Evolutionary conservation across 37 sponge, comb jelly and placozoan species (phyloP).

Genomic region (Beroe forskalii): DNA sequence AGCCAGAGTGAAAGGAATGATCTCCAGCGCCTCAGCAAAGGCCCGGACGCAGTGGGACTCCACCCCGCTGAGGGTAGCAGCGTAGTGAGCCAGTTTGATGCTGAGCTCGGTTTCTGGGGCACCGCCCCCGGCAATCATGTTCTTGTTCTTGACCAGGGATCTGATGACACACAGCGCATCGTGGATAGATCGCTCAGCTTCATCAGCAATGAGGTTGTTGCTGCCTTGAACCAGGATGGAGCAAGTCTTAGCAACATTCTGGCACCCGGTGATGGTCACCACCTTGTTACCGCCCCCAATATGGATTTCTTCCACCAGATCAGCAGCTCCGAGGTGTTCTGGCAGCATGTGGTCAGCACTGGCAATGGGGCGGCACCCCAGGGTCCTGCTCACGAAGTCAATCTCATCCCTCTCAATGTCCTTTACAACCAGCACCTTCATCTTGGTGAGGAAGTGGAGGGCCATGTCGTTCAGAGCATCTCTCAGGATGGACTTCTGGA

Average conservation of each 20-base stretch:
- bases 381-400: slow-evolving; percentile 90
- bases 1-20: slow-evolving; percentile 95
- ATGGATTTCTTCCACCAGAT: slow-evolving; percentile 90
- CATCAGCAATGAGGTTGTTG: slow-evolving; percentile 96
- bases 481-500: slow-evolving; percentile 97
- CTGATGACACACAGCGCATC: slow-evolving; percentile 98
- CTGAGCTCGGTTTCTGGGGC: slow-evolving; percentile 97
- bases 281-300: slow-evolving; percentile 81
- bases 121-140: slow-evolving; percentile 93
- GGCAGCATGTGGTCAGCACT: slow-evolving; percentile 96
- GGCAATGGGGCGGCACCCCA: slow-evolving; percentile 93
- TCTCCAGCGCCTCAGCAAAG: slow-evolving; percentile 96
- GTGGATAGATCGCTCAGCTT: slow-evolving; percentile 96
- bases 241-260: slow-evolving; percentile 73
- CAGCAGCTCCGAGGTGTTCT: slow-evolving; percentile 87
- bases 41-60: slow-evolving; percentile 90
- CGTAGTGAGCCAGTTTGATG: slow-evolving; percentile 80
- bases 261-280: slow-evolving; percentile 77
- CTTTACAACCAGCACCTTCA: slow-evolving; percentile 92
- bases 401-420: slow-evolving; percentile 98
- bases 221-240: slow-evolving; percentile 88
- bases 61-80: slow-evolving; percentile 89
- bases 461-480: slow-evolving; percentile 97
- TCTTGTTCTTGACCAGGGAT: slow-evolving; percentile 96
- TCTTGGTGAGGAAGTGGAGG: slow-evolving; percentile 93